Percentiles rank a stretch among this genome's conserved stretches.
Conservation (phyloP, 2,888 invertebrate genomes). For the Miltochrista miniata region DNA sequence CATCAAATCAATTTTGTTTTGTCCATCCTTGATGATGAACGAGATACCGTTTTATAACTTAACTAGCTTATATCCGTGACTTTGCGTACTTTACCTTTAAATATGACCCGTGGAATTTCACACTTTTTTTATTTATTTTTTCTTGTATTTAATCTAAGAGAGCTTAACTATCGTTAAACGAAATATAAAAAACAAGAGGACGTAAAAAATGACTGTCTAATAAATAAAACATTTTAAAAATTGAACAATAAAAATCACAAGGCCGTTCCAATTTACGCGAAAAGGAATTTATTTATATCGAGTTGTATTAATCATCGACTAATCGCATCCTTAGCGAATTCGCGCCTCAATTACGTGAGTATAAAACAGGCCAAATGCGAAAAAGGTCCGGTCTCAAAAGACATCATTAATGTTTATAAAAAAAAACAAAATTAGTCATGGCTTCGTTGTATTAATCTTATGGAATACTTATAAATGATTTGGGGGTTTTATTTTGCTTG, state of each 20-base stretch:
- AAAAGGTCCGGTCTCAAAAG: slow-evolving; percentile 64
- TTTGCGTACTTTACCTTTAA: no score
- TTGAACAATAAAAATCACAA: not conserved
- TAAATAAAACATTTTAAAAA: not conserved
- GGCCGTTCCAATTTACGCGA: not conserved
- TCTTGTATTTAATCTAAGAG: no score
- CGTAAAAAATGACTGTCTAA: not conserved
- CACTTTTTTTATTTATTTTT: no score
- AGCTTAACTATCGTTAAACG: no score
- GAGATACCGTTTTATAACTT: not conserved
- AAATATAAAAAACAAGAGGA: no score
- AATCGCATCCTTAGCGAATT: slow-evolving; percentile 81
- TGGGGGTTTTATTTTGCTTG: not conserved
- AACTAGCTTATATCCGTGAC: no score
- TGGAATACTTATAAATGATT: slow-evolving; percentile 10
- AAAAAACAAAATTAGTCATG: slow-evolving; percentile 65
- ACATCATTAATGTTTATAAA: slow-evolving; percentile 63
- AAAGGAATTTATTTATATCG: slow-evolving; percentile 12
- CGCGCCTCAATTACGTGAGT: slow-evolving; percentile 74
- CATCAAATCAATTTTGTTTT: not conserved
- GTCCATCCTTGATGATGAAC: not conserved
- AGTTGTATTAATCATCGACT: slow-evolving; percentile 71
- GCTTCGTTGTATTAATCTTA: slow-evolving; percentile 35
- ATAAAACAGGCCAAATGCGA: slow-evolving; percentile 69
- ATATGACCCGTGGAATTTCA: no score